Evolutionary conservation across 1,140 invertebrate genomes (phyloP).

Genomic region (Cataglyphis hispanica): DNA sequence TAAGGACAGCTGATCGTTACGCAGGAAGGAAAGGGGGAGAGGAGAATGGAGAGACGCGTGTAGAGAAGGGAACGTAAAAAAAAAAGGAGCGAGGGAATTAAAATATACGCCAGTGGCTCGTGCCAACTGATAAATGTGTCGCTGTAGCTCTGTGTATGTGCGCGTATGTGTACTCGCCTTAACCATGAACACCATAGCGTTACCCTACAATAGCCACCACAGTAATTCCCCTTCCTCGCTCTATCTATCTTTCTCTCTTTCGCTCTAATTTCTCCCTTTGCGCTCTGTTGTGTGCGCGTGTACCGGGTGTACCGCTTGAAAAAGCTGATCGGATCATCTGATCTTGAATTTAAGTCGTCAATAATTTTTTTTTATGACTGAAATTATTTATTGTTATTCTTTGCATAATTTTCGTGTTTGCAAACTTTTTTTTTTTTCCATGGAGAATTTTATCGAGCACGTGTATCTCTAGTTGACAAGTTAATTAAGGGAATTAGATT

Average conservation of each 20-base stretch:
- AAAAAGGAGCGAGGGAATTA: slow-evolving; percentile 72
- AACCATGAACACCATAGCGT: slow-evolving; percentile 66
- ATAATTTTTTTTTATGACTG: not conserved
- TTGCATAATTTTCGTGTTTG: not conserved
- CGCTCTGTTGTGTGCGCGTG: slow-evolving; percentile 10
- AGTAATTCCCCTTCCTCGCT: slow-evolving; percentile 70
- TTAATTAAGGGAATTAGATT: not conserved
- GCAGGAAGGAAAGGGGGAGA: slow-evolving; percentile 51
- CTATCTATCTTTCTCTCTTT: slow-evolving; percentile 53
- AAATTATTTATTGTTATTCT: not conserved
- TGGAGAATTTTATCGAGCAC: not conserved
- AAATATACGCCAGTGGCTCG: slow-evolving; percentile 80
- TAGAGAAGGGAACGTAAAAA: slow-evolving; percentile 48
- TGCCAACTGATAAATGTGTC: slow-evolving; percentile 81
- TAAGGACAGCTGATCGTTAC: slow-evolving; percentile 82
- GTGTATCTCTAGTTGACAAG: not conserved
- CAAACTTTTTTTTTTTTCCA: not conserved
- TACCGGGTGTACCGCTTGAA: slow-evolving; percentile 62
- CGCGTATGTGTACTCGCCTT: slow-evolving; percentile 66
- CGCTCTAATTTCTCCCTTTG: slow-evolving; percentile 57
- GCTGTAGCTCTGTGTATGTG: slow-evolving; percentile 67
- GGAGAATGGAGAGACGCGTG: not conserved
- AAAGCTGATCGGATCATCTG: not conserved
- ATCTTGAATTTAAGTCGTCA: not conserved
- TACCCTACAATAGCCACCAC: slow-evolving; percentile 61